Base-by-base conservation (phyloP, 1,140 invertebrate species). In the Melipona quadrifasciata region DNA sequence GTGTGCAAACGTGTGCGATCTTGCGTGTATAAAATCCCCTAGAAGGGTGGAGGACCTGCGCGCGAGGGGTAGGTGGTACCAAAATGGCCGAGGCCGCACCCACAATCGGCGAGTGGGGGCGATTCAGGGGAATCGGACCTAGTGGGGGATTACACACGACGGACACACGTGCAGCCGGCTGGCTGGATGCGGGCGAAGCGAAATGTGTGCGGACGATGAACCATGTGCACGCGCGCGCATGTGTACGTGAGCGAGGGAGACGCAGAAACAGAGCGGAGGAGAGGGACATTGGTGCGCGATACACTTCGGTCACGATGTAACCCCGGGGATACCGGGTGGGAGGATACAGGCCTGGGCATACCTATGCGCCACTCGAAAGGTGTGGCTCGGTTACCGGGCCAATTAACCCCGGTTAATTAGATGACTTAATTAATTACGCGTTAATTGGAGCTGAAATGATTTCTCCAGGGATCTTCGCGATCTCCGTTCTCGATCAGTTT, bases 41-140 rank as follows among this genome's bases (percentile, higher is more conserved):
- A 64, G 70, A 87, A 73, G 75, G 82, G 90, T 89, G 81, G 80
- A 79, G 86, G 88, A 86, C 88, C 82, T 91, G 88, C 84, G 86
- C 84, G 90, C 82, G 91, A 87, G 90, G 91, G 89, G 92, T 93
- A 91, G 93, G 93, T 93, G 93, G 92, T 87, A 91, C 93, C 92
- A 94, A 93, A 93, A 93, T 93, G 93, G 93, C 93, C 90, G 92
- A 91, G 82, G 90, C 90, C 90, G 91, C 91, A 89, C 88, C 92
- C 89, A 91, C 90, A 70, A 57, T 16, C 34, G 19, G 12, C 1
- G 78, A 82, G 93, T 92, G 90, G 93, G 92, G 80, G 86, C 88
- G 88, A 81, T 65, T 67, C 80, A 93, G 93, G 93, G 91, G 93
- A 94, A 92, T 57, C 21, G 6, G 31, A 8, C 1, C 58, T 34